Evolutionary conservation across 1,140 invertebrate genomes (phyloP).

Genomic region (Dendrolimus punctatus): DNA sequence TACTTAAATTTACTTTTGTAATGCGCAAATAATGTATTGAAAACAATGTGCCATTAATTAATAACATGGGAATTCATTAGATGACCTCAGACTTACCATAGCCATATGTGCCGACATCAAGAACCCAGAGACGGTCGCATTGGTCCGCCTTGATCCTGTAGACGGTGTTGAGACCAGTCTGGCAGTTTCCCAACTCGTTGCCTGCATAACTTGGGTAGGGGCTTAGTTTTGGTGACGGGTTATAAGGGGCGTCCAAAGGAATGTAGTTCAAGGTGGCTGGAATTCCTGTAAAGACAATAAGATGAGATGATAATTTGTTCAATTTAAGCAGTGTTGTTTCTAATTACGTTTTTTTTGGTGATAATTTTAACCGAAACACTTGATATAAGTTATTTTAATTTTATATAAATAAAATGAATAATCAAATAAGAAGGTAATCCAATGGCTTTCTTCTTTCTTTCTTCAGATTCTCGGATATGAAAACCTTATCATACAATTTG

Average conservation of each 20-base stretch:
- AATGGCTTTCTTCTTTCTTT: no score
- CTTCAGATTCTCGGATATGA: no score
- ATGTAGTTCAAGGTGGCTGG: constrained; percentile 87
- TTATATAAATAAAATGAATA: no score
- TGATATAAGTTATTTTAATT: no score
- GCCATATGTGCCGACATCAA: constrained; percentile 86
- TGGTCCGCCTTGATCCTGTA: constrained; percentile 83
- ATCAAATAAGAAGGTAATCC: no score
- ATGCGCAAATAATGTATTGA: no score
- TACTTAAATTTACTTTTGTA: no score
- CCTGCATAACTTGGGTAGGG: constrained; percentile 84
- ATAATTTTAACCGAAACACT: not conserved
- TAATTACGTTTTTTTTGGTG: not conserved
- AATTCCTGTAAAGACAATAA: constrained; percentile 74
- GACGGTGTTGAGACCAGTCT: constrained; percentile 80
- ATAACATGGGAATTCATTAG: not conserved
- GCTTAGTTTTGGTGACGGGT: constrained; percentile 79
- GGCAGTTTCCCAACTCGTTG: constrained; percentile 83
- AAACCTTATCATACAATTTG: no score
- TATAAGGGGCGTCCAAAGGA: constrained; percentile 74
- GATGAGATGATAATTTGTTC: not conserved
- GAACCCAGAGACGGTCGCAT: constrained; percentile 85
- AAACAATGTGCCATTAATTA: no score
- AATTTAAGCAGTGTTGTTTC: not conserved
- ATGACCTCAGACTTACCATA: constrained; percentile 68